These are phyloP conservation scores for Willisornis vidua DNA, from an alignment of 2,113 vertebrate species.

Conservation along the genomic window DNA sequence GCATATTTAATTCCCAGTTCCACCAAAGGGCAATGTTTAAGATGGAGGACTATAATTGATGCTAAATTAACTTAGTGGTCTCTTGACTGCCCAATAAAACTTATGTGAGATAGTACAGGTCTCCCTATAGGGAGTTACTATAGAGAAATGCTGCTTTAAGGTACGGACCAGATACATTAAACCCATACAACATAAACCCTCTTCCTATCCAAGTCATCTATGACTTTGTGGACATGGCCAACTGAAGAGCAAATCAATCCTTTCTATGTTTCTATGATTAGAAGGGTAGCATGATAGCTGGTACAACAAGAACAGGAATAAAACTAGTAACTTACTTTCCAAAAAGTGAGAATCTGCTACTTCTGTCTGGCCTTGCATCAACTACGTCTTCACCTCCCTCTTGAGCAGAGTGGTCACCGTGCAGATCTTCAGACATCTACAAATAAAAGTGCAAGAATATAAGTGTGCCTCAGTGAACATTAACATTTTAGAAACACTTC, in stretches of 20 bases:
- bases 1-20: conserved; percentile 12
- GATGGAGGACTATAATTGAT: conserved; percentile 3
- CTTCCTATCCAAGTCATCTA: background rate
- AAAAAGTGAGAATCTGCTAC: conserved; percentile 77
- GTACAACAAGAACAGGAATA: background rate
- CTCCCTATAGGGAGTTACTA: background rate
- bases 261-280: background rate
- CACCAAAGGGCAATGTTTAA: conserved; percentile 14
- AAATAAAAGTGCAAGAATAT: background rate
- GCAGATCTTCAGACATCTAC: conserved; percentile 20
- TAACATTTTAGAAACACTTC: background rate
- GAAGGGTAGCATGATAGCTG: background rate
- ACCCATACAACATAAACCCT: background rate
- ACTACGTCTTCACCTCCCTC: background rate
- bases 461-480: background rate
- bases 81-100: background rate
- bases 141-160: background rate
- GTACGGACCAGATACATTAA: background rate
- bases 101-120: background rate
- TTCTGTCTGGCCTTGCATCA: conserved; percentile 85
- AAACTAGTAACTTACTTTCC: conserved; percentile 57
- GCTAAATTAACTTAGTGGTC: conserved; percentile 29
- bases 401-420: background rate
- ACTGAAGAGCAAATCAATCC: background rate
- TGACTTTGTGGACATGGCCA: background rate